Evolutionary conservation across 1,140 invertebrate genomes (phyloP), one percentile per base, ranked within the genome.

Genomic region (Lamellibrachia luymesi): DNA sequence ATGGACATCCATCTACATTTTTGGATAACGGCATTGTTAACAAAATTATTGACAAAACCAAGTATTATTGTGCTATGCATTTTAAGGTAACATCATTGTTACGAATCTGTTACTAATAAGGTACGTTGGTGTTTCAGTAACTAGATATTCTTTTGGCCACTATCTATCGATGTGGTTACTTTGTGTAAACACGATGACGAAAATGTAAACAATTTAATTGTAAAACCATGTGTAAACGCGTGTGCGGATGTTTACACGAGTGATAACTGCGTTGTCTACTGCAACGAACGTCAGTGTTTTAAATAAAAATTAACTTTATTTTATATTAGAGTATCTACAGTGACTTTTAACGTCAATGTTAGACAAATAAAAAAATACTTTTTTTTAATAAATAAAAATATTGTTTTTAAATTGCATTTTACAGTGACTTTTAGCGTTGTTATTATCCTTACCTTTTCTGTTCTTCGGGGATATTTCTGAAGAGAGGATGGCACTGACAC

Each of bases 401-500:
- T 56, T 56, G 17, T 56, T 56, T 56, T 56, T 56, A 56, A 17
- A 56, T 17, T 0, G 6, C 0, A 80, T 17, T 17, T 10, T 17
- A 80, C 64, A 80, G 25, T 22, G 64, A 22, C 0, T 17, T 80
- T 80, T 80, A 22, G 64, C 13, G 25, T 17, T 2, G 64, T 80
- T 80, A 17, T 22, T 22, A 6, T 80, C 64, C 64, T 80, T 22
- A 80, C 64, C 64, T 80, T 80, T 80, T 80, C 64, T 80, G 64
- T 80, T 80, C 64, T 22, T 80, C 13, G 64, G 64, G 8, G 64
- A 52, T 92, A 92, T 92, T 50, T 92, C 64, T 80, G 94, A 94
- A 50, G 95, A 94, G 27, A 99, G 97, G 94, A 99, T 99, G 25
- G 98, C 98, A 97, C 97, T 98, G 93, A 99, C 98, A 97, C 98